These are phyloP conservation scores for Drosophila austrosaltans DNA, from an alignment of 2,888 invertebrate genomes.

Conservation along the genomic window DNA sequence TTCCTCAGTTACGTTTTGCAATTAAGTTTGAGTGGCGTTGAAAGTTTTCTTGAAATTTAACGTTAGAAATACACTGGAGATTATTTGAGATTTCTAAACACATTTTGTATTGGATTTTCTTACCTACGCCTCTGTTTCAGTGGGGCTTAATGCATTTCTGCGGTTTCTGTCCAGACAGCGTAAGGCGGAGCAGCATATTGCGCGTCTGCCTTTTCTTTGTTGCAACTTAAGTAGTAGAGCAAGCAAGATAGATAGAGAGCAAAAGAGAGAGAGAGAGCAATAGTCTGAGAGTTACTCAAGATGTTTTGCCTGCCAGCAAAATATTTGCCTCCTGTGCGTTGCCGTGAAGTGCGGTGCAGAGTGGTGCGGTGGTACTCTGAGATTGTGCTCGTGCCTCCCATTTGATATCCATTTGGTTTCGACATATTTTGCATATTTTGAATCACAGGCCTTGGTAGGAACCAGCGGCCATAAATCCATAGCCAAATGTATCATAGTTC, in stretches of 20 bases:
- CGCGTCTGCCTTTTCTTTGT: conserved; percentile 22
- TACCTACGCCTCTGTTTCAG: conserved; percentile 36
- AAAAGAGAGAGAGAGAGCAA: background rate
- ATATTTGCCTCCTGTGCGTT: conserved; percentile 12
- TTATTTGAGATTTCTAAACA: background rate
- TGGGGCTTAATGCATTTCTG: conserved; percentile 70
- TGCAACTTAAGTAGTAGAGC: conserved; percentile 12
- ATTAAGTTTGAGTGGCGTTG: background rate
- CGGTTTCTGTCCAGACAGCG: conserved; percentile 52
- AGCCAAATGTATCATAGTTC: conserved; percentile 52
- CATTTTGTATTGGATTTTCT: conserved; percentile 13
- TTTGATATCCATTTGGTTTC: conserved; percentile 1
- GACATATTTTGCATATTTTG: conserved; percentile 70
- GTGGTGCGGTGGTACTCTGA: background rate
- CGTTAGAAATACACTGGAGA: background rate
- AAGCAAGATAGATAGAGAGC: background rate
- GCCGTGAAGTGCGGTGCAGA: conserved; percentile 1
- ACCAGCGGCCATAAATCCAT: conserved; percentile 58
- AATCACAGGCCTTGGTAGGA: conserved; percentile 27
- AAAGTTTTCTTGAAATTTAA: background rate
- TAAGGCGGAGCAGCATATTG: background rate
- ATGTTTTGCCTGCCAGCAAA: conserved; percentile 43
- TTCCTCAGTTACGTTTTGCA: background rate
- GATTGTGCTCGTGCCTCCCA: background rate
- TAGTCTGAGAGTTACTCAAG: conserved; percentile 32